Conservation (phyloP, 30 jellyfish, hydroid and myxozoan species). For the Pelagia noctiluca region DNA sequence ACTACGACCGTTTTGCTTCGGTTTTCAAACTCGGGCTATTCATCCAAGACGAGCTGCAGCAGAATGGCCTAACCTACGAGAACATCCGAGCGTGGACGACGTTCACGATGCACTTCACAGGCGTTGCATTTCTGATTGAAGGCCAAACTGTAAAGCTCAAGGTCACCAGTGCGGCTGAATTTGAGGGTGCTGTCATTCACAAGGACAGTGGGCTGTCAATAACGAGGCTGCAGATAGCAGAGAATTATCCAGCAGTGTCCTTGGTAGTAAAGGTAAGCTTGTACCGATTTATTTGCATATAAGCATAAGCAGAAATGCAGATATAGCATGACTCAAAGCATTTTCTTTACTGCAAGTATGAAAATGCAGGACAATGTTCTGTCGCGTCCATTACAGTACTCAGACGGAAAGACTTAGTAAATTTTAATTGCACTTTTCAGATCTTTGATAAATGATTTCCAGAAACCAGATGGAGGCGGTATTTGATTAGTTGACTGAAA, state of each 20-base stretch:
- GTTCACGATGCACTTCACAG: constrained; percentile 77
- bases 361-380: too few relatives aligned
- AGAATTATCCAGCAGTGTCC: constrained; percentile 47
- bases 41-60: constrained; percentile 53
- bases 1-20: constrained; percentile 39
- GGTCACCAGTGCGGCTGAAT: constrained; percentile 48
- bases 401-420: too few relatives aligned
- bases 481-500: too few relatives aligned
- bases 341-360: too few relatives aligned
- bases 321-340: not conserved
- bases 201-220: constrained; percentile 66
- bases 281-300: not conserved
- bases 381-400: too few relatives aligned
- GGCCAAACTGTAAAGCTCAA: constrained; percentile 62
- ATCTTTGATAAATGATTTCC: too few relatives aligned
- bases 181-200: constrained; percentile 32
- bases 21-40: constrained; percentile 62
- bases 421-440: too few relatives aligned
- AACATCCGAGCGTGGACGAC: constrained; percentile 42
- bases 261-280: constrained; percentile 44
- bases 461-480: too few relatives aligned
- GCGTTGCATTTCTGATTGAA: constrained; percentile 68
- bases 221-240: constrained; percentile 59
- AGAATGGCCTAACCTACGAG: constrained; percentile 74
- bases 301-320: not conserved